Base-by-base conservation (phyloP, 2,797 vertebrate species). In the Lophius americanus region DNA sequence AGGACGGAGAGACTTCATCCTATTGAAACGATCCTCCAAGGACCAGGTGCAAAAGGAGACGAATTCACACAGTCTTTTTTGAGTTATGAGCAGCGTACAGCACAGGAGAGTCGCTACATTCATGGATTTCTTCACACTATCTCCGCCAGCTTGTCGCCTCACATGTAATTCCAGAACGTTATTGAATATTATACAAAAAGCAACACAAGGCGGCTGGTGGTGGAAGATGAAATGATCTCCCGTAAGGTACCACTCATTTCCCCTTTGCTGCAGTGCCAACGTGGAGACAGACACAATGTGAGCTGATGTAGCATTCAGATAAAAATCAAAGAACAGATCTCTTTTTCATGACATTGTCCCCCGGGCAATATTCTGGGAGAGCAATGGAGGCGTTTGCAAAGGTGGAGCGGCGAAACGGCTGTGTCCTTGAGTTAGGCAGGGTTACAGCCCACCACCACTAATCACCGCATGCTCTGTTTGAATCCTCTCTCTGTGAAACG, bases 341-440 rank as follows among this genome's bases (percentile, higher is more conserved):
- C 53, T 50, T 64, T 82, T 81, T 68, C 73, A 78, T 73, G 73
- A 74, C 57, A 71, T 53, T 23, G 61, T 69, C 73, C 78, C 65
- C 4, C 8, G 9, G 78, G 78, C 51, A 60, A 67, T 61, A 73
- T 72, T 71, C 62, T 53, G 53, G 35, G 57, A 51, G 66, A 65
- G 73, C 51, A 39, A 60, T 9, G 49, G 49, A 73, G 59, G 78
- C 11, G 36, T 74, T 61, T 68, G 58, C 47, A 71, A 61, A 74
- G 66, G 63, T 68, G 55, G 43, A 75, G 68, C 51, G 47, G 64
- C 54, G 50, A 59, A 57, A n/a, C 11, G 39, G 70, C 39, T 46
- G 68, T 74, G 84, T 89, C 88, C 86, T 90, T 91, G 83, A 87
- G 81, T 71, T 59, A 55, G 66, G 37, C 74, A 33, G 84, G 80